Conservation (phyloP, 2,888 invertebrate species). For the Salticus scenicus region DNA sequence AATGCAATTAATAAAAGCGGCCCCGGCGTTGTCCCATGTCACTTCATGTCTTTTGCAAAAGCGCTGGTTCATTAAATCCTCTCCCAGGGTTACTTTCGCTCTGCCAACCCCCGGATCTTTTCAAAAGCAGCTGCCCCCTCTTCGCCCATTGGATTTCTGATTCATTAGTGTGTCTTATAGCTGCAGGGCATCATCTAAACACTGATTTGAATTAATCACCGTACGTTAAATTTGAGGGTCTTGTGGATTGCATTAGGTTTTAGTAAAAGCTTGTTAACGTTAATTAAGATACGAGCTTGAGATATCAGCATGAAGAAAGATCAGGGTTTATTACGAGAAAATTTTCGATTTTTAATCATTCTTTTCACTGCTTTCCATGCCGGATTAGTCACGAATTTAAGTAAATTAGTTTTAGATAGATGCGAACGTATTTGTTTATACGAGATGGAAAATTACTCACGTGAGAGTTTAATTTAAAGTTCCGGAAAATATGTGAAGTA, state of each 20-base stretch:
- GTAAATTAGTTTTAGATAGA: neutral
- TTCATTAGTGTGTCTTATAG: conserved; percentile 56
- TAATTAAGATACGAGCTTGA: neutral
- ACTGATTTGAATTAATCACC: conserved; percentile 61
- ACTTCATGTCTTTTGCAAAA: conserved; percentile 55
- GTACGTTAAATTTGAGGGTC: conserved; percentile 15
- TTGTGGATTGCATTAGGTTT: conserved; percentile 14
- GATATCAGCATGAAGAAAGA: conserved; percentile 2
- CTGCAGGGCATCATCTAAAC: conserved; percentile 45
- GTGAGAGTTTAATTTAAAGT: no score
- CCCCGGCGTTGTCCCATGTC: conserved; percentile 63
- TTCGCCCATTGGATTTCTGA: conserved; percentile 27
- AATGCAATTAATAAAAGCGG: conserved; percentile 70
- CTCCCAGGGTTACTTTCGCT: conserved; percentile 20
- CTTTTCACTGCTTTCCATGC: neutral
- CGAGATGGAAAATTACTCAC: no score
- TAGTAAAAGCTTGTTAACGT: conserved; percentile 8
- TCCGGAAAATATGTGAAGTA: no score
- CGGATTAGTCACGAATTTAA: neutral
- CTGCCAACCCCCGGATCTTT: neutral
- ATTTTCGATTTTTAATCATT: conserved; percentile 4
- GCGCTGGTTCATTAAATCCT: conserved; percentile 59
- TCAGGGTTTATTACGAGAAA: neutral
- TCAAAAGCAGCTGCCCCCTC: neutral
- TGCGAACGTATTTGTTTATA: no score